Conservation (phyloP, 1,140 invertebrate genomes). For the Brachionus paranguensis region DNA sequence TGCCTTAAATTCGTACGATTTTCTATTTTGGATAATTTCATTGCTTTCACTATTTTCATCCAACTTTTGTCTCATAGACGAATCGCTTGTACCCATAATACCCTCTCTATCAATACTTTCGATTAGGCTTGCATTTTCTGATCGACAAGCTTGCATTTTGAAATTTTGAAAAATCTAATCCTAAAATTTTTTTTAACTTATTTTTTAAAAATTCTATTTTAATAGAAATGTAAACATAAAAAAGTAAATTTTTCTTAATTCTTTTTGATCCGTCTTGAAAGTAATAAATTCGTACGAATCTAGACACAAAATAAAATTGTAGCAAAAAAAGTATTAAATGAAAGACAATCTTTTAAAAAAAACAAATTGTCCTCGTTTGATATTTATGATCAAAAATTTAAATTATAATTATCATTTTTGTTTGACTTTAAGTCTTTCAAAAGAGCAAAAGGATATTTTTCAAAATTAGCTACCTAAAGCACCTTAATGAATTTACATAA, state of each 20-base stretch:
- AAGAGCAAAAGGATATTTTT: not conserved
- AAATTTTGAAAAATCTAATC: not conserved
- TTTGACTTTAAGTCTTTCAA: not conserved
- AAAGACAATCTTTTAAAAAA: not conserved
- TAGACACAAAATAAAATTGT: not conserved
- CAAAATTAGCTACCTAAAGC: not conserved
- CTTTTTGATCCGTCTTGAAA: not conserved
- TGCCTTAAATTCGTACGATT: not conserved
- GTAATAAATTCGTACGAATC: not conserved
- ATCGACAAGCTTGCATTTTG: not conserved
- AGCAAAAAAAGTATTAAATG: not conserved
- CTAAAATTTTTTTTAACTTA: not conserved
- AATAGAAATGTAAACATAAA: not conserved
- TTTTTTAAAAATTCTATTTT: not conserved
- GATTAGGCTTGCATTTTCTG: not conserved
- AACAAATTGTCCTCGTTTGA: not conserved
- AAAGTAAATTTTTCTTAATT: not conserved
- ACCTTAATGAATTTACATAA: not conserved
- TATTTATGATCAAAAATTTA: not conserved
- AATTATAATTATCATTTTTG: conserved; percentile 3
- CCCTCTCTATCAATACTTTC: conserved; percentile 7
- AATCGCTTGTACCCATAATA: not conserved
- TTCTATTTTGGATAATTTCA: conserved; percentile 8
- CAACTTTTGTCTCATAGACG: not conserved
- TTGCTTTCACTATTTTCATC: conserved; percentile 26